These are phyloP conservation scores for Ceratitis capitata DNA, from an alignment of 1,140 invertebrate species.

Conservation along the genomic window DNA sequence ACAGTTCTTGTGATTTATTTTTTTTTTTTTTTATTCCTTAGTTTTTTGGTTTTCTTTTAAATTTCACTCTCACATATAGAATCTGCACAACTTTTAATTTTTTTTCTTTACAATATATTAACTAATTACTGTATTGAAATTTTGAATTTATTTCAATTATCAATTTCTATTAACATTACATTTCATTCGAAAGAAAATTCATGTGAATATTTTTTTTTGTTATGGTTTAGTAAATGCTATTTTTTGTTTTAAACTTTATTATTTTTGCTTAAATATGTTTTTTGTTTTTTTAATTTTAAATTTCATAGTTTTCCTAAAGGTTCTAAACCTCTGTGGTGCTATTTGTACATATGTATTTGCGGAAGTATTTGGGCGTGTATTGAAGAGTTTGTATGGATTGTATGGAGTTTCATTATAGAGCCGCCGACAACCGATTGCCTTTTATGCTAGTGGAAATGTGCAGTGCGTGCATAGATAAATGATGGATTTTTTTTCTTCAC, in stretches of 20 bases:
- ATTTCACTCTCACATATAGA: neutral
- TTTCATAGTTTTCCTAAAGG: neutral
- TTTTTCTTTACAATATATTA: no score
- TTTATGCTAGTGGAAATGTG: neutral
- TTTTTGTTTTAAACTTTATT: neutral
- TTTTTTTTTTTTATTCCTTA: no score
- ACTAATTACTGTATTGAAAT: neutral
- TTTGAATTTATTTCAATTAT: neutral
- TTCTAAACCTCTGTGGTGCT: neutral
- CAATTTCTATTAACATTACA: neutral
- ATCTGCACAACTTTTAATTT: neutral
- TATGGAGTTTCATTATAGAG: neutral
- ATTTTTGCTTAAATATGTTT: neutral
- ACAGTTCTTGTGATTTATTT: no score
- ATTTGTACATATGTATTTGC: neutral
- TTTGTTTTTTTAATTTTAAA: neutral
- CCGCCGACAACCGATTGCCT: neutral
- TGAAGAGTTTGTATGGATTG: neutral
- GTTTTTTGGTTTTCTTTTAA: neutral
- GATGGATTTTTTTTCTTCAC: no score
- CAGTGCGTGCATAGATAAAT: neutral
- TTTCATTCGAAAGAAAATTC: neutral
- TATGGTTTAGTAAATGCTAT: neutral
- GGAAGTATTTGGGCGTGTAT: slow-evolving; percentile 18
- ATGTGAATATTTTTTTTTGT: neutral